A percentile compares a stretch with the other conserved stretches of the same genome.
These are phyloP conservation scores for Pristis pectinata DNA, from an alignment of 2,797 vertebrate species.

Conservation along the genomic window DNA sequence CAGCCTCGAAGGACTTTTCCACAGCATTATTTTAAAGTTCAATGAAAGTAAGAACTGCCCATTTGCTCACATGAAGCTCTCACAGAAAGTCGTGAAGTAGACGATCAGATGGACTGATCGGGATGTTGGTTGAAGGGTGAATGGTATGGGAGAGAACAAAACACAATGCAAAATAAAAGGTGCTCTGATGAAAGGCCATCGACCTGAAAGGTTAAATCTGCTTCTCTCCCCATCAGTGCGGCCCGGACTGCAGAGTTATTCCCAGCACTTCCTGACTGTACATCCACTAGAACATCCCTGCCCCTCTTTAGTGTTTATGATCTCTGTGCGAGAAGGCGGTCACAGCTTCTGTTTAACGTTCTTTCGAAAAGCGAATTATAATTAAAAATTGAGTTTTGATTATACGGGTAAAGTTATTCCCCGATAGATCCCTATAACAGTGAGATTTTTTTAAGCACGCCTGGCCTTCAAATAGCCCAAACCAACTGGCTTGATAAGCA, in stretches of 20 bases:
- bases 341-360: background rate
- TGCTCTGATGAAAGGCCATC: too few species aligned
- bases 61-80: background rate
- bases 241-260: too few species aligned
- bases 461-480: background rate
- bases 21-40: too few species aligned
- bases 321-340: background rate
- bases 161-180: too few species aligned
- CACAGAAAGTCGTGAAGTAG: background rate
- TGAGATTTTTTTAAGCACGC: background rate
- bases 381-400: background rate
- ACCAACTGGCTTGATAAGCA: background rate
- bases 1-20: background rate
- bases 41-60: background rate
- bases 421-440: background rate
- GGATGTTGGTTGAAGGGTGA: background rate
- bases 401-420: background rate
- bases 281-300: background rate
- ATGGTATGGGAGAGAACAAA: too few species aligned
- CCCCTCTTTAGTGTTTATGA: background rate
- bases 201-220: too few species aligned
- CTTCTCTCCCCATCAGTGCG: too few species aligned
- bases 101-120: background rate
- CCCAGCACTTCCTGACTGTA: background rate
- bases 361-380: background rate